Evolutionary conservation across 2,888 invertebrate species (phyloP).

Genomic region (Cheilosia urbana): DNA sequence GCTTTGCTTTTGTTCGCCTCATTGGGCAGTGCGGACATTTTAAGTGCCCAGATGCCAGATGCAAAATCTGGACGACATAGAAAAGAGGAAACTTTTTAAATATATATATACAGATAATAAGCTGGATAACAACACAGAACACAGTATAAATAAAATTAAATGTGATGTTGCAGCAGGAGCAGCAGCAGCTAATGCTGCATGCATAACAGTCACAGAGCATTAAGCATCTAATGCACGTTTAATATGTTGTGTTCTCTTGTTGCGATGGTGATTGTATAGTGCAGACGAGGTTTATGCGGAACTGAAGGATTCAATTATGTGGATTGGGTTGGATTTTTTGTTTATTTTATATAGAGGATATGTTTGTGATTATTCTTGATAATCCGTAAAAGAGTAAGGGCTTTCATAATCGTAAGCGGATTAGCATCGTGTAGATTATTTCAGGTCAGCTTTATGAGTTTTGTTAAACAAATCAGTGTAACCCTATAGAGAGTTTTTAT

Average conservation of each 20-base stretch:
- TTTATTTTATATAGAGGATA: not conserved
- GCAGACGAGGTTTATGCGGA: slow-evolving; percentile 43
- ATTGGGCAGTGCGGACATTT: slow-evolving; percentile 73
- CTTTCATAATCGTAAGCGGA: too few species aligned
- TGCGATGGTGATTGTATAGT: slow-evolving; percentile 29
- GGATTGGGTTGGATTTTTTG: not conserved
- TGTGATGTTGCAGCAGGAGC: slow-evolving; percentile 63
- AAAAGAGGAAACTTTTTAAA: slow-evolving; percentile 16
- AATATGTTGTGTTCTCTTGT: slow-evolving; percentile 57
- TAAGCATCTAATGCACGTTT: slow-evolving; percentile 75
- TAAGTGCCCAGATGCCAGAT: slow-evolving; percentile 57
- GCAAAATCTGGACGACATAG: slow-evolving; percentile 56
- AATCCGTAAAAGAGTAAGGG: too few species aligned
- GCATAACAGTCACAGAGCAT: slow-evolving; percentile 71
- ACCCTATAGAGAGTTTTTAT: too few species aligned
- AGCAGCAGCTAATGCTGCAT: slow-evolving; percentile 66
- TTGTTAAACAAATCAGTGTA: too few species aligned
- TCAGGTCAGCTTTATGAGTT: too few species aligned
- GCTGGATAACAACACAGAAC: slow-evolving; percentile 63
- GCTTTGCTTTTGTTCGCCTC: slow-evolving; percentile 23
- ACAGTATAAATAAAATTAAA: slow-evolving; percentile 73
- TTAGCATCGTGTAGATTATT: too few species aligned
- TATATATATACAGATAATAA: slow-evolving; percentile 59
- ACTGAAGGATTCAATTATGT: slow-evolving; percentile 20
- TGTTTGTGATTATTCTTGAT: not conserved